Evolutionary conservation across 2,797 vertebrate genomes (phyloP).

Genomic region (Coilia nasus): DNA sequence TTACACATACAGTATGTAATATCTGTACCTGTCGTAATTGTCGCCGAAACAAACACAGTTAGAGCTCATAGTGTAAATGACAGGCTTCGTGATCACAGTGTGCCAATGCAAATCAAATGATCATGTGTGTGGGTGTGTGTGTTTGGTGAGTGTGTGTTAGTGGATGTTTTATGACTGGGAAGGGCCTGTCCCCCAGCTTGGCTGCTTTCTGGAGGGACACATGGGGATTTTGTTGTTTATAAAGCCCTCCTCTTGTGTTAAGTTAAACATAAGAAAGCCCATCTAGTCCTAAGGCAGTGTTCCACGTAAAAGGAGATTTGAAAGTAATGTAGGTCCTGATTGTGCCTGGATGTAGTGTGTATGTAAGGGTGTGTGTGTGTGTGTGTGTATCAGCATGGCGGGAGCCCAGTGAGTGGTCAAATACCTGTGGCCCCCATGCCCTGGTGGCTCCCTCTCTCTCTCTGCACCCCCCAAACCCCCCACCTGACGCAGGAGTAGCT

Average conservation of each 20-base stretch:
- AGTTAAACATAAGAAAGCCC: background rate
- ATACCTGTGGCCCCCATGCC: conserved; percentile 3
- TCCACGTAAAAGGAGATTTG: background rate
- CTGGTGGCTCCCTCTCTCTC: background rate
- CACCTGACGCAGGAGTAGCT: background rate
- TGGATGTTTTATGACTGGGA: background rate
- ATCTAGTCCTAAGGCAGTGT: background rate
- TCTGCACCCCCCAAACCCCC: background rate
- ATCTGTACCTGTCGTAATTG: conserved; percentile 1
- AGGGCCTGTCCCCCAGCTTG: background rate
- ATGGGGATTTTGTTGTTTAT: background rate
- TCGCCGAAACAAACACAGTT: background rate
- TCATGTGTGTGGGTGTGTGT: background rate
- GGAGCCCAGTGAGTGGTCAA: background rate
- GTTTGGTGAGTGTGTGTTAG: background rate
- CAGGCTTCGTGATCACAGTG: background rate
- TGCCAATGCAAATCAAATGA: conserved; percentile 1
- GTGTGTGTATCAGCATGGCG: conserved; percentile 2
- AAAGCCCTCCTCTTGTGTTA: background rate
- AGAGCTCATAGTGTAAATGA: background rate
- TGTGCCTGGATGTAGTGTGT: background rate
- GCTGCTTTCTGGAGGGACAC: background rate
- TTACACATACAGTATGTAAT: background rate
- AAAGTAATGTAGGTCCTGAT: background rate
- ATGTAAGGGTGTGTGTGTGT: background rate